Evolutionary conservation across 1,140 invertebrate genomes (phyloP).

Genomic region (Aphidius ervi): DNA sequence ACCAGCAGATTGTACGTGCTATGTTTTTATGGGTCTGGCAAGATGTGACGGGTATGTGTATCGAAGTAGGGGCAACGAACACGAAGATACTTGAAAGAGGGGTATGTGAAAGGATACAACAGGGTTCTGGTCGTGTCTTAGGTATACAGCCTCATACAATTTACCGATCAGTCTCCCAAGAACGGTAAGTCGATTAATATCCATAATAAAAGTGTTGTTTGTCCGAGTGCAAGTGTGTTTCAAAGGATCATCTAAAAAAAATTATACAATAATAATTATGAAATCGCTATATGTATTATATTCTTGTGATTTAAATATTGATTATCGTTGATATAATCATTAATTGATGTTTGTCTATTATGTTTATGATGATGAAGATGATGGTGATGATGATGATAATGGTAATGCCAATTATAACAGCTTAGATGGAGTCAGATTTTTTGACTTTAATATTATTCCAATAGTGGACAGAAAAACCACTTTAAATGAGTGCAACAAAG

Average conservation of each 20-base stretch:
- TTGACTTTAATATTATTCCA: too few species aligned
- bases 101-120: conserved; percentile 23
- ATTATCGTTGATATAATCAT: conserved; percentile 16
- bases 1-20: too few species aligned
- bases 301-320: conserved; percentile 11
- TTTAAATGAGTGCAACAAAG: conserved; percentile 16
- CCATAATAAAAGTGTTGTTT: background rate
- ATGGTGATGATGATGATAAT: conserved; percentile 8
- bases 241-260: too few species aligned
- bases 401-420: background rate
- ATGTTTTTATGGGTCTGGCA: background rate
- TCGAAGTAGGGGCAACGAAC: conserved; percentile 7
- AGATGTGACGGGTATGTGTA: background rate
- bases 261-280: too few species aligned
- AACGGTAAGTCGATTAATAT: conserved; percentile 37
- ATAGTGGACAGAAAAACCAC: background rate
- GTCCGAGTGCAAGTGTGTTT: background rate
- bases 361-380: background rate
- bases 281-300: too few species aligned
- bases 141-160: conserved; percentile 37
- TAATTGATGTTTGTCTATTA: too few species aligned
- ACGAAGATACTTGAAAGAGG: background rate
- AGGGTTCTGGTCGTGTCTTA: conserved; percentile 41
- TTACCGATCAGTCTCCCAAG: conserved; percentile 44
- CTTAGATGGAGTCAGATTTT: too few species aligned